Evolutionary conservation across 2,888 invertebrate species (phyloP).

Genomic region (Drosophila nr. medialis): DNA sequence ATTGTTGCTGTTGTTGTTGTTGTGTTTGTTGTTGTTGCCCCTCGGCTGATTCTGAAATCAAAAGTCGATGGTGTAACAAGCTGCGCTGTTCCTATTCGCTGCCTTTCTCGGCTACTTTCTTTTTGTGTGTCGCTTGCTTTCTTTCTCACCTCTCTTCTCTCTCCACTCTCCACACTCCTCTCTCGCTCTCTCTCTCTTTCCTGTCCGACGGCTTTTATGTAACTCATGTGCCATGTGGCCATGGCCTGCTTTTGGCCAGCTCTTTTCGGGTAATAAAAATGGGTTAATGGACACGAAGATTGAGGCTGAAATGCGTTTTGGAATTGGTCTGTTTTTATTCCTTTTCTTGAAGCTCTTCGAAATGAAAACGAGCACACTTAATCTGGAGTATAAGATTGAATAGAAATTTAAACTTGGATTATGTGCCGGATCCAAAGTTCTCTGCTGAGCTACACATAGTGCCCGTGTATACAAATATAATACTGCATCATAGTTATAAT

Average conservation of each 20-base stretch:
- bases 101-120: slow-evolving; percentile 21
- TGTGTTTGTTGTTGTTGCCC: background rate
- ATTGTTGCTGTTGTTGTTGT: background rate
- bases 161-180: background rate
- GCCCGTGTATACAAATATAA: too few relatives aligned
- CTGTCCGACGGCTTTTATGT: slow-evolving; percentile 47
- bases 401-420: background rate
- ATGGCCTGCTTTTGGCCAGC: slow-evolving; percentile 70
- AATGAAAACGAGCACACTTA: background rate
- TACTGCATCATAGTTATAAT: background rate
- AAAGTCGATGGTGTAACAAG: slow-evolving; percentile 50
- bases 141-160: background rate
- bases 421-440: background rate
- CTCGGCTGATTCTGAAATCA: slow-evolving; percentile 70
- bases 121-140: background rate
- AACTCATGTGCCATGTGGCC: slow-evolving; percentile 43
- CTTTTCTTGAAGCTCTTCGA: background rate
- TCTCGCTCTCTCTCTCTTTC: background rate
- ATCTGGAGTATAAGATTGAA: background rate
- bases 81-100: background rate
- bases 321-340: background rate
- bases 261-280: slow-evolving; percentile 65
- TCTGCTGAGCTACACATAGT: background rate
- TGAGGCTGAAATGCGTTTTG: slow-evolving; percentile 26
- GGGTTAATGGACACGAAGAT: slow-evolving; percentile 66